A percentile compares a stretch with the other conserved stretches of the same genome.
Conservation (phyloP, 2,797 vertebrate species). For the Ataeniobius toweri region DNA sequence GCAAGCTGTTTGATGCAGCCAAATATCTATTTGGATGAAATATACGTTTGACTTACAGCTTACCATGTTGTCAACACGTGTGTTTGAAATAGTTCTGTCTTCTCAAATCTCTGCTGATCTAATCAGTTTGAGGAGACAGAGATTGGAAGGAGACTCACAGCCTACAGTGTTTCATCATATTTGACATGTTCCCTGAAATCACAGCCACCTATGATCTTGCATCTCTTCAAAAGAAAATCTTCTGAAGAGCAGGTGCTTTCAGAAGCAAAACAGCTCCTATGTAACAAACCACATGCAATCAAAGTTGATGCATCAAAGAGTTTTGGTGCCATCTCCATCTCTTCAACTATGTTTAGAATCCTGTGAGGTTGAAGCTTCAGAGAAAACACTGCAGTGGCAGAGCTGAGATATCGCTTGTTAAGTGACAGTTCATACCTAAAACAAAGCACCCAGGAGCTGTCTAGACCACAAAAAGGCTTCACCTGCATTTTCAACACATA, state of each 20-base stretch:
- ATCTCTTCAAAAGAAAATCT: slow-evolving; percentile 66
- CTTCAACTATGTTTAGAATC: slow-evolving; percentile 58
- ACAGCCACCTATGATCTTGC: slow-evolving; percentile 69
- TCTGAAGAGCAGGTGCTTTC: slow-evolving; percentile 54
- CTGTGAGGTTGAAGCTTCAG: slow-evolving; percentile 51
- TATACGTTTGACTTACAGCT: slow-evolving; percentile 53
- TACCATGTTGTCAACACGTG: slow-evolving; percentile 61
- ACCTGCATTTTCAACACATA: slow-evolving; percentile 42
- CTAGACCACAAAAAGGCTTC: slow-evolving; percentile 63
- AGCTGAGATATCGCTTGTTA: slow-evolving; percentile 34
- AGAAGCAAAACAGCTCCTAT: slow-evolving; percentile 38
- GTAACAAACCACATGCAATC: slow-evolving; percentile 34
- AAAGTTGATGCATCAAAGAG: slow-evolving; percentile 38
- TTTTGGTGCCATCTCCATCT: slow-evolving; percentile 25
- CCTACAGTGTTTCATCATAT: slow-evolving; percentile 69
- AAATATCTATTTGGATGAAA: slow-evolving; percentile 58
- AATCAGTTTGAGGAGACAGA: slow-evolving; percentile 68
- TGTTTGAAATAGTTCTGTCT: slow-evolving; percentile 69
- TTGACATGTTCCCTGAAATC: slow-evolving; percentile 65
- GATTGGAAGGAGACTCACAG: slow-evolving; percentile 63
- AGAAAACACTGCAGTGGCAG: slow-evolving; percentile 57
- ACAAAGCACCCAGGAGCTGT: slow-evolving; percentile 57
- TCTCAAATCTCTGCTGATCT: slow-evolving; percentile 67
- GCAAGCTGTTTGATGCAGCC: slow-evolving; percentile 48
- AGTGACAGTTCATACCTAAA: slow-evolving; percentile 45